These are phyloP conservation scores for Siniperca scherzeri DNA, from an alignment of 2,797 vertebrate species.

Conservation along the genomic window DNA sequence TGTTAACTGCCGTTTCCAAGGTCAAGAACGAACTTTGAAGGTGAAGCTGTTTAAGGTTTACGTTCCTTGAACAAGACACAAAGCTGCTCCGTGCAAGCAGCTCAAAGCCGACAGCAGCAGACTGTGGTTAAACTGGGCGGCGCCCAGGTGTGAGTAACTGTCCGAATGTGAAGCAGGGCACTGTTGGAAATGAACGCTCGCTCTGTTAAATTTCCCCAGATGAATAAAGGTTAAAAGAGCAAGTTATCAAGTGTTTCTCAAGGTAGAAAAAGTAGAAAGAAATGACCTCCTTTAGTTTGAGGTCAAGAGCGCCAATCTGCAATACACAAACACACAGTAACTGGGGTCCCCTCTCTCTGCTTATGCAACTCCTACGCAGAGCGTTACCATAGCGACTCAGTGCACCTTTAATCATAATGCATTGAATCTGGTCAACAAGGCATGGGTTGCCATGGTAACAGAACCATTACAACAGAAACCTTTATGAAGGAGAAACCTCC, in stretches of 20 bases:
- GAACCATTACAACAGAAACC: background rate
- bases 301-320: background rate
- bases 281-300: background rate
- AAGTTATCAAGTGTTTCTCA: slow-evolving; percentile 1
- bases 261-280: background rate
- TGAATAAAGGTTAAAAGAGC: background rate
- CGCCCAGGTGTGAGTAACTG: slow-evolving; percentile 43
- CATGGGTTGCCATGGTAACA: slow-evolving; percentile 46
- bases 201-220: background rate
- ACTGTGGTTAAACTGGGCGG: slow-evolving; percentile 26
- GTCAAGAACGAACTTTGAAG: background rate
- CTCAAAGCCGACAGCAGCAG: slow-evolving; percentile 24
- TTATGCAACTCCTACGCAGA: slow-evolving; percentile 58
- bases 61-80: background rate
- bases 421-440: slow-evolving; percentile 50
- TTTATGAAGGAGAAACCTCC: background rate
- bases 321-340: slow-evolving; percentile 21
- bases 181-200: background rate
- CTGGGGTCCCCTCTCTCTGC: slow-evolving; percentile 17
- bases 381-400: slow-evolving; percentile 49
- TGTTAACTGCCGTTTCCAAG: background rate
- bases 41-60: background rate
- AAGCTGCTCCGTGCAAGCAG: background rate
- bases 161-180: slow-evolving; percentile 1
- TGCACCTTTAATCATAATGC: slow-evolving; percentile 55